Percentiles rank a stretch among this genome's conserved stretches.
Evolutionary conservation across 1,140 invertebrate species (phyloP).

Genomic region (Musca domestica): DNA sequence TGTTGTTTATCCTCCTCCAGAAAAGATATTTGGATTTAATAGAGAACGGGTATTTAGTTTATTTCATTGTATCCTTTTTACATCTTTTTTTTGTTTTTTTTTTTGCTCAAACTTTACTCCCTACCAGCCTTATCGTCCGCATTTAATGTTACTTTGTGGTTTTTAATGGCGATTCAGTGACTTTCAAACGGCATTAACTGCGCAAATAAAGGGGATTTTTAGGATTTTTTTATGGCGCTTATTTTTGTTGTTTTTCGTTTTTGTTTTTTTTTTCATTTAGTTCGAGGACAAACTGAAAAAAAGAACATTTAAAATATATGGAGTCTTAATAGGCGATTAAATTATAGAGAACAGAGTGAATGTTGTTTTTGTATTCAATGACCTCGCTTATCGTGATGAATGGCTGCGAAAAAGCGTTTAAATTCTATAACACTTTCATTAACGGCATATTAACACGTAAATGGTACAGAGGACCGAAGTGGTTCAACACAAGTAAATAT

Average conservation of each 20-base stretch:
- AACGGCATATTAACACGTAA: too few species aligned
- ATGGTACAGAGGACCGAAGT: too few species aligned
- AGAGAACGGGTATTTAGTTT: not conserved
- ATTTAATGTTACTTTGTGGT: conserved; percentile 6
- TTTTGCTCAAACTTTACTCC: not conserved
- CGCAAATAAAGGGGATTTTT: not conserved
- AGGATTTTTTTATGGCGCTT: too few species aligned
- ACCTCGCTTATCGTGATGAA: too few species aligned
- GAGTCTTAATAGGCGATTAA: conserved; percentile 5
- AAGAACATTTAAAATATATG: conserved; percentile 7
- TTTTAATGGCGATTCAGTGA: conserved; percentile 8
- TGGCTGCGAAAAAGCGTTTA: too few species aligned
- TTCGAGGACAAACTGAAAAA: not conserved
- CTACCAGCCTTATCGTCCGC: not conserved
- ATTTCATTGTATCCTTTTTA: not conserved
- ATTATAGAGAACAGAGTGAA: not conserved
- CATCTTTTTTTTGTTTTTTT: not conserved
- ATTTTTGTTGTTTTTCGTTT: not conserved
- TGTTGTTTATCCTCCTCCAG: too few species aligned
- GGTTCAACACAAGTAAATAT: too few species aligned
- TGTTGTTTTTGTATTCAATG: too few species aligned
- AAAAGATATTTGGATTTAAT: too few species aligned
- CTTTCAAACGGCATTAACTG: not conserved
- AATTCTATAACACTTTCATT: too few species aligned
- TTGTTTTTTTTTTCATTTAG: not conserved